A percentile compares a stretch with the other conserved stretches of the same genome.
Conservation (phyloP, 1,140 invertebrate genomes). For the Heliconius himera region DNA sequence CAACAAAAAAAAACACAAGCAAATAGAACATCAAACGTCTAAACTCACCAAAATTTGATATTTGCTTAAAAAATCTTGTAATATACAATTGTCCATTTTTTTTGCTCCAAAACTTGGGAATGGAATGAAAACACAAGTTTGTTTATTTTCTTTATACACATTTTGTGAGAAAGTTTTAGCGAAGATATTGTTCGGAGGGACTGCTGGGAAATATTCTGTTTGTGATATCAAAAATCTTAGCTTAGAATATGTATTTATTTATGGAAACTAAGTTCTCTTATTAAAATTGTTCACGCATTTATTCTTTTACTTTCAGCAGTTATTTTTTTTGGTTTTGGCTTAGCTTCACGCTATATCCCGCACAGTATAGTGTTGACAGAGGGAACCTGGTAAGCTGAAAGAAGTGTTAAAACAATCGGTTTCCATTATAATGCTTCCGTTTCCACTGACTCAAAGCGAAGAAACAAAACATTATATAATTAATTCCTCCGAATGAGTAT, state of each 20-base stretch:
- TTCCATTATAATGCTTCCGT: too few relatives aligned
- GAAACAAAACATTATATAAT: too few relatives aligned
- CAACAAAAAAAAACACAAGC: not conserved
- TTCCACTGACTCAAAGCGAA: too few relatives aligned
- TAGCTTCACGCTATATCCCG: too few relatives aligned
- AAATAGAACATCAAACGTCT: not conserved
- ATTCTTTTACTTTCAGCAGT: not conserved
- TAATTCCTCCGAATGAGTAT: too few relatives aligned
- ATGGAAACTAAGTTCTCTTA: not conserved
- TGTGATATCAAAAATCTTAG: slow-evolving; percentile 10
- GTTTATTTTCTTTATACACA: slow-evolving; percentile 6
- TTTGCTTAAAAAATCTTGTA: not conserved
- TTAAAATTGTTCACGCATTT: not conserved
- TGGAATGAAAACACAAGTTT: slow-evolving; percentile 3
- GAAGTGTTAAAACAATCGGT: too few relatives aligned
- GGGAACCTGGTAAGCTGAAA: too few relatives aligned
- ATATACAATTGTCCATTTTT: slow-evolving; percentile 12
- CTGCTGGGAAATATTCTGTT: slow-evolving; percentile 3
- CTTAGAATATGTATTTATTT: slow-evolving; percentile 3
- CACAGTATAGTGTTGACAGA: too few relatives aligned
- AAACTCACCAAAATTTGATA: not conserved
- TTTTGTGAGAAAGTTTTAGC: slow-evolving; percentile 3
- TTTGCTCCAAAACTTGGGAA: slow-evolving; percentile 4
- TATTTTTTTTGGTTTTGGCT: too few relatives aligned
- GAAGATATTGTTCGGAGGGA: slow-evolving; percentile 5